Percentiles rank a stretch among this genome's conserved stretches.
Evolutionary conservation across 2,888 invertebrate genomes (phyloP).

Genomic region (Chymomyza fuscimana): DNA sequence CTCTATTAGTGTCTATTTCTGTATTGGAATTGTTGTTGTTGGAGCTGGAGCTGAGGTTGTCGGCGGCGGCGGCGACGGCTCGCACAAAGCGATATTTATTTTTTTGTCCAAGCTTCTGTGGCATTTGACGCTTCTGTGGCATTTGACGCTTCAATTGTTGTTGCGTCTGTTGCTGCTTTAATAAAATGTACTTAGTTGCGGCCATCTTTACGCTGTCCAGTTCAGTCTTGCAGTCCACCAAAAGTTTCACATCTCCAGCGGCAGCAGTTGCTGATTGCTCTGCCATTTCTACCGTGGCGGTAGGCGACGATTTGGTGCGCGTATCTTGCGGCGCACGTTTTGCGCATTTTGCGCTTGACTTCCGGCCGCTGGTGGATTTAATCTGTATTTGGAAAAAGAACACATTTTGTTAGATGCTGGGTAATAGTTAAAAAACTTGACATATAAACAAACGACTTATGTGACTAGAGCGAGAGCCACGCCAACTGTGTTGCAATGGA

Average conservation of each 20-base stretch:
- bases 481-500: background rate
- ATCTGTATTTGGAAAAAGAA: constrained; percentile 55
- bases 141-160: background rate
- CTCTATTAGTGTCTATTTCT: background rate
- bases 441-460: background rate
- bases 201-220: constrained; percentile 17
- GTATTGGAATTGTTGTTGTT: background rate
- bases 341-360: constrained; percentile 56
- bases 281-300: constrained; percentile 78
- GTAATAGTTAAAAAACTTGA: background rate
- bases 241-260: constrained; percentile 41
- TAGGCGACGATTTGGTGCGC: constrained; percentile 71
- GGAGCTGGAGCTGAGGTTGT: background rate
- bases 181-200: background rate
- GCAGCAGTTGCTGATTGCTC: constrained; percentile 46
- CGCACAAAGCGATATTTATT: background rate
- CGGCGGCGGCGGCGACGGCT: constrained; percentile 8
- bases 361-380: constrained; percentile 68
- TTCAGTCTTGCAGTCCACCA: constrained; percentile 27
- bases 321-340: constrained; percentile 76
- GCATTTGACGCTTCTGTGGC: background rate
- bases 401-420: constrained; percentile 1
- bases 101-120: background rate
- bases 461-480: background rate
- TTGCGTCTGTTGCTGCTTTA: constrained; percentile 1